phyloP scores from a whole-genome alignment of 1,140 invertebrate species.

The Spodoptera litura region DNA sequence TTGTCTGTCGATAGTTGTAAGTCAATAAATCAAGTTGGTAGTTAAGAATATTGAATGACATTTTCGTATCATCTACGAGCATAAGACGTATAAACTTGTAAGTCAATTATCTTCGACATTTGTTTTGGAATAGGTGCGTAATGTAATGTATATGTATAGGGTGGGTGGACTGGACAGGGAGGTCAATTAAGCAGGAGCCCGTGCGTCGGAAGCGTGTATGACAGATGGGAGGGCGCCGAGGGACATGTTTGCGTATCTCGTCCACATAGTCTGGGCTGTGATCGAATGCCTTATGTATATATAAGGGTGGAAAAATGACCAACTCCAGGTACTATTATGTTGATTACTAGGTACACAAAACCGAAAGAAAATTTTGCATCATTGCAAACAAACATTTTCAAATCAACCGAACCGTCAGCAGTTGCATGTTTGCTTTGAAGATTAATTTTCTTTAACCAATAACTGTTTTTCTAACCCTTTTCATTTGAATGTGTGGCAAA shows the following conservation, averaged over 20 bases:
- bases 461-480: too few relatives aligned
- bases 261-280: conserved; percentile 31
- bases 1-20: background rate
- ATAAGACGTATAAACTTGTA: too few relatives aligned
- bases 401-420: too few relatives aligned
- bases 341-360: too few relatives aligned
- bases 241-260: conserved; percentile 45
- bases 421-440: too few relatives aligned
- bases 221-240: conserved; percentile 61
- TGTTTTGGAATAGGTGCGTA: background rate
- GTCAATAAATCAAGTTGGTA: background rate
- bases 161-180: conserved; percentile 44
- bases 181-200: conserved; percentile 65
- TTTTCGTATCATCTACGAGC: background rate
- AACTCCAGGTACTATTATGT: background rate
- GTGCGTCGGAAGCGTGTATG: conserved; percentile 61
- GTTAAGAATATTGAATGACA: background rate
- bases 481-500: too few relatives aligned
- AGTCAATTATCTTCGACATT: too few relatives aligned
- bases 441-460: too few relatives aligned
- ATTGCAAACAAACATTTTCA: too few relatives aligned
- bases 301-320: background rate
- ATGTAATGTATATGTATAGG: background rate
- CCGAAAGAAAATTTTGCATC: too few relatives aligned
- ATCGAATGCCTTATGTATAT: conserved; percentile 28